Evolutionary conservation across 2,888 invertebrate genomes (phyloP).

Genomic region (Drosophila dives): DNA sequence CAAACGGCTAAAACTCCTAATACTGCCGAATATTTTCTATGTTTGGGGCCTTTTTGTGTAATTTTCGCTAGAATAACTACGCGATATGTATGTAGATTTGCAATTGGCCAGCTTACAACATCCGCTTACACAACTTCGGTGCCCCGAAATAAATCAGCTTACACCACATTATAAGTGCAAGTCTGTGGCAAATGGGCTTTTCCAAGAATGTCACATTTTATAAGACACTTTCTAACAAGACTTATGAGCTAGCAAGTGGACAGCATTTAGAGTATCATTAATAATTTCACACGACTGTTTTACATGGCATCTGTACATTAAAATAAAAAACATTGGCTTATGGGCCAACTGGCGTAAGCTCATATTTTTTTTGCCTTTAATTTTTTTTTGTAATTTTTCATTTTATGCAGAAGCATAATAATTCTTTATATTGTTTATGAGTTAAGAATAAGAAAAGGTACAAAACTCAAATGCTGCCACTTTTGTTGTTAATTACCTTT

Average conservation of each 20-base stretch:
- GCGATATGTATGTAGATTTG: slow-evolving; percentile 9
- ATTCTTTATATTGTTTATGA: slow-evolving; percentile 75
- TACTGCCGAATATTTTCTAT: slow-evolving; percentile 27
- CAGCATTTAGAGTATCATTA: slow-evolving; percentile 38
- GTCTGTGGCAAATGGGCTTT: slow-evolving; percentile 43
- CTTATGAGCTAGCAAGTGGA: slow-evolving; percentile 53
- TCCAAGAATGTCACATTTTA: slow-evolving; percentile 62
- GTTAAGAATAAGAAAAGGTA: slow-evolving; percentile 45
- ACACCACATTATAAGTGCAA: slow-evolving; percentile 62
- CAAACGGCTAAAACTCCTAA: slow-evolving; percentile 20
- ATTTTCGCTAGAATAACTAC: slow-evolving; percentile 61
- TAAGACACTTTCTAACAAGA: slow-evolving; percentile 63
- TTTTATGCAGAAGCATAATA: slow-evolving; percentile 72
- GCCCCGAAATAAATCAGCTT: slow-evolving; percentile 64
- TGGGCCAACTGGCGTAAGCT: slow-evolving; percentile 61
- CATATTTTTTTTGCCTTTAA: slow-evolving; percentile 39
- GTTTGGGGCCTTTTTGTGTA: slow-evolving; percentile 17
- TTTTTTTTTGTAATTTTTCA: slow-evolving; percentile 11
- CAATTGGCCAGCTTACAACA: slow-evolving; percentile 28
- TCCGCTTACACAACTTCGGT: slow-evolving; percentile 37
- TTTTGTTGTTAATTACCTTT: slow-evolving; percentile 69
- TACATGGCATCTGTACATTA: slow-evolving; percentile 69
- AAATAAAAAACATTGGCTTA: slow-evolving; percentile 13
- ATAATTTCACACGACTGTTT: slow-evolving; percentile 77
- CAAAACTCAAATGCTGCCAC: slow-evolving; percentile 29